Evolutionary conservation across 1,140 invertebrate species (phyloP).

Genomic region (Cephus cinctus): DNA sequence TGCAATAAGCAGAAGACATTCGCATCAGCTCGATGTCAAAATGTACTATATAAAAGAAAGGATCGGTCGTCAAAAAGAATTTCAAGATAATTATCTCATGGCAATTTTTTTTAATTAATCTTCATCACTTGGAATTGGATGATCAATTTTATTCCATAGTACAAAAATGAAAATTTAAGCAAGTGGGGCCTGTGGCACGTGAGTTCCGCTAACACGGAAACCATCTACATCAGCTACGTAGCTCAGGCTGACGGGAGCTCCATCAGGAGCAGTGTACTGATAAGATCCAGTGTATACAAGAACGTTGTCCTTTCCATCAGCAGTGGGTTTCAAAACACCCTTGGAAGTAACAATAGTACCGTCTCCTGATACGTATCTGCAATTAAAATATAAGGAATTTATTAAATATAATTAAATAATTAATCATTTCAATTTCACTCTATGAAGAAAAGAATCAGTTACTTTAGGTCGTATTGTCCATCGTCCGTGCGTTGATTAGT

Average conservation of each 20-base stretch:
- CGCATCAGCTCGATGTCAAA: too few relatives aligned
- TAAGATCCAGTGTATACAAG: conserved; percentile 15
- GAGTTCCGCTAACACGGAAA: conserved; percentile 40
- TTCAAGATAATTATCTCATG: too few relatives aligned
- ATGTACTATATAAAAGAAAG: too few relatives aligned
- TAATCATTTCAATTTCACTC: neutral
- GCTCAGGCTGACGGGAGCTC: conserved; percentile 27
- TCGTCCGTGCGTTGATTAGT: conserved; percentile 10
- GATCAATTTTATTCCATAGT: too few relatives aligned
- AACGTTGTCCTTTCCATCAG: conserved; percentile 13
- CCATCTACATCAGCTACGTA: conserved; percentile 46
- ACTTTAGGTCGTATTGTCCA: conserved; percentile 14
- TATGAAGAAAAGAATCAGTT: neutral
- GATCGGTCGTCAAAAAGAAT: too few relatives aligned
- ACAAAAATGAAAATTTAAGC: too few relatives aligned
- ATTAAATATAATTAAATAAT: neutral
- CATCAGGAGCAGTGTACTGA: conserved; percentile 45
- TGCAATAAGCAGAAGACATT: too few relatives aligned
- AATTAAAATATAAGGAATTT: neutral
- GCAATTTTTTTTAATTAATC: too few relatives aligned
- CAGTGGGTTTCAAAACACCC: conserved; percentile 13
- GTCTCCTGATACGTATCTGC: conserved; percentile 15
- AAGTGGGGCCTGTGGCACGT: conserved; percentile 42
- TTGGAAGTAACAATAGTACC: conserved; percentile 11
- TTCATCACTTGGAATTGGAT: too few relatives aligned